These are phyloP conservation scores for Craterocephalus amniculus DNA, from an alignment of 2,797 vertebrate species.

Conservation along the genomic window DNA sequence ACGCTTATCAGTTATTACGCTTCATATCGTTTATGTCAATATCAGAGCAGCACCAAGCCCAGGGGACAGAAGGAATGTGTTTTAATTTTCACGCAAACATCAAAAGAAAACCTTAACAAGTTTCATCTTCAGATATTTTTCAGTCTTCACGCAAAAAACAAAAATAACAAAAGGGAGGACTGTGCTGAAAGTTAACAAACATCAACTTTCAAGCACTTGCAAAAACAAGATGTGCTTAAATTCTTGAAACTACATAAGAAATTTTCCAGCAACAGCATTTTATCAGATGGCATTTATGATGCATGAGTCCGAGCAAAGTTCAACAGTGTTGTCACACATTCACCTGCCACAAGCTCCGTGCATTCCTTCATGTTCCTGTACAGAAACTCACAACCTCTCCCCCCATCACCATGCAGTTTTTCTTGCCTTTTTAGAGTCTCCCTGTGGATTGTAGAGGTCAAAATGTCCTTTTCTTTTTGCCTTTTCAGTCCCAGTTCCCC, in stretches of 20 bases:
- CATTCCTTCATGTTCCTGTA: constrained; percentile 4
- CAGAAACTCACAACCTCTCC: not conserved
- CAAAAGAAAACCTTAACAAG: not conserved
- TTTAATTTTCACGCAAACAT: constrained; percentile 26
- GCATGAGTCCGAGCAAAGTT: constrained; percentile 7
- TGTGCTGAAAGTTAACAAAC: too few relatives aligned
- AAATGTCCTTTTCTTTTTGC: not conserved
- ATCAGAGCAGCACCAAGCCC: not conserved
- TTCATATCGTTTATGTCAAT: constrained; percentile 44
- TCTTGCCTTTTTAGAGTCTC: constrained; percentile 2
- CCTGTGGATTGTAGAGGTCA: not conserved
- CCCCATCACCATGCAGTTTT: not conserved
- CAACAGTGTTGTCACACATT: constrained; percentile 1
- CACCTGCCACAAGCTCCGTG: not conserved
- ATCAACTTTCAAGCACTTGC: not conserved
- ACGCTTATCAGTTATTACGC: constrained; percentile 44
- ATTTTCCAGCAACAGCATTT: not conserved
- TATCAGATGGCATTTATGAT: not conserved
- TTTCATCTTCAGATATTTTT: not conserved
- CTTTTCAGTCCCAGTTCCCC: constrained; percentile 4
- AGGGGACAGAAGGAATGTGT: constrained; percentile 3
- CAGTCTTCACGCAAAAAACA: too few relatives aligned
- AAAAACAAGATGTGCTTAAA: not conserved
- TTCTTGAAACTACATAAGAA: not conserved
- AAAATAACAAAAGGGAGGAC: too few relatives aligned